A percentile compares a stretch with the other conserved stretches of the same genome.
These are phyloP conservation scores for Vespertilio murinus DNA, from an alignment of 2,797 vertebrate species.

Conservation along the genomic window DNA sequence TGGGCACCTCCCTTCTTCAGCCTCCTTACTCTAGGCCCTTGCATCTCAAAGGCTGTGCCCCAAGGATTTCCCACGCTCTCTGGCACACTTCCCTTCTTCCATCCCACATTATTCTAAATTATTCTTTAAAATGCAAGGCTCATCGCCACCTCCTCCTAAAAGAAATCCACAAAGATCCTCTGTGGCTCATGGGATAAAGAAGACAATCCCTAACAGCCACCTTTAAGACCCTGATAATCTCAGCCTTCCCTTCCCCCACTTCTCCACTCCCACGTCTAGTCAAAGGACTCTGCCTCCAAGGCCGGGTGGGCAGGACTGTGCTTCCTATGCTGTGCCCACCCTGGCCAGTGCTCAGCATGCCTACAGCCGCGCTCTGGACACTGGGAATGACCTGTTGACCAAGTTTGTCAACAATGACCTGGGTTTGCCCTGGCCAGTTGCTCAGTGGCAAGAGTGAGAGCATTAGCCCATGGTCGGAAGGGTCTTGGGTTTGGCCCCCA, in stretches of 20 bases:
- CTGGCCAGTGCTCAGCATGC: not conserved
- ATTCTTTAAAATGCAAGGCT: not conserved
- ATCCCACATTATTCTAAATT: not conserved
- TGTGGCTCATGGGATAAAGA: no score
- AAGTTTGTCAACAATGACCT: not conserved
- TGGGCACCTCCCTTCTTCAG: not conserved
- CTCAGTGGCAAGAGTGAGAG: no score
- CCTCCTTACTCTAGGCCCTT: no score
- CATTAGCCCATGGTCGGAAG: not conserved
- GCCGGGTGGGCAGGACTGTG: no score
- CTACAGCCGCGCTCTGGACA: fast-evolving
- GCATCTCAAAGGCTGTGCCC: not conserved
- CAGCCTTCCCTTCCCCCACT: no score
- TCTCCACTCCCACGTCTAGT: no score
- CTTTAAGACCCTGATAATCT: fast-evolving
- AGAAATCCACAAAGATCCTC: not conserved
- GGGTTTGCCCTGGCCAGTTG: no score
- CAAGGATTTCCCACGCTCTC: not conserved
- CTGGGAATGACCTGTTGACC: no score
- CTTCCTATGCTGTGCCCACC: no score
- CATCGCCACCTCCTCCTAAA: not conserved
- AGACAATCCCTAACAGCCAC: no score
- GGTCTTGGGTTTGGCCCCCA: not conserved
- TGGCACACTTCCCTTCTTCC: not conserved
- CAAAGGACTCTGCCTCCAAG: no score